Evolutionary conservation across 2,888 invertebrate species (phyloP).

Genomic region (Agrochola lychnidis): DNA sequence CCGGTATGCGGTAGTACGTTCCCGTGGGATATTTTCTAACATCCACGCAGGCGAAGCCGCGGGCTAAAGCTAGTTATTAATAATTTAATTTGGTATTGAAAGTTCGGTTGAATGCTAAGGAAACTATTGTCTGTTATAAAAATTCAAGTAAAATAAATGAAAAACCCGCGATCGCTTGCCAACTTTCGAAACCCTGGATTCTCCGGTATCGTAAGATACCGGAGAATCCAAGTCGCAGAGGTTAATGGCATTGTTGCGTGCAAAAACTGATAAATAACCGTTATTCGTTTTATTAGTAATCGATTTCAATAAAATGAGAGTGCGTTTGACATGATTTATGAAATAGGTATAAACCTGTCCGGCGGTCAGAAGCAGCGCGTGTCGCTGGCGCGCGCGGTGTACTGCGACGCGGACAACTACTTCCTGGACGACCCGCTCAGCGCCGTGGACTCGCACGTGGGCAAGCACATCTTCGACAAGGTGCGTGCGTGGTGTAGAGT

Average conservation of each 20-base stretch:
- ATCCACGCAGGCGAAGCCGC: no score
- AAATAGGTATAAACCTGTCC: slow-evolving; percentile 41
- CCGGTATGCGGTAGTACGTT: no score
- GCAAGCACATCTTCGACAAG: slow-evolving; percentile 50
- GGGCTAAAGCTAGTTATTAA: neutral
- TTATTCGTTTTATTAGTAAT: neutral
- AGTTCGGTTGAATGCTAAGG: neutral
- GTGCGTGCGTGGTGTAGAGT: slow-evolving; percentile 12
- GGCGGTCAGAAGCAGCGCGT: slow-evolving; percentile 48
- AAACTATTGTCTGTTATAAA: neutral
- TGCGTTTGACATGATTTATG: neutral
- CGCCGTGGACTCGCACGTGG: slow-evolving; percentile 51
- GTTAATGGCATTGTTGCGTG: neutral
- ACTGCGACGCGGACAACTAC: slow-evolving; percentile 52
- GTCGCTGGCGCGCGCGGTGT: slow-evolving; percentile 44
- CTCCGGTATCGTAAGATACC: neutral
- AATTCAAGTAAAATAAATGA: neutral
- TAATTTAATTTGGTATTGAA: slow-evolving; percentile 1
- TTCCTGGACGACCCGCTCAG: slow-evolving; percentile 52
- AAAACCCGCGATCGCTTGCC: neutral
- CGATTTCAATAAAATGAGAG: neutral
- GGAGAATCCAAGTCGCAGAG: neutral
- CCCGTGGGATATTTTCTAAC: no score
- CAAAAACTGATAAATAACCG: neutral
- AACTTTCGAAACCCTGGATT: neutral